Base-by-base conservation (phyloP, 1,140 invertebrate genomes). In the Temnothorax longispinosus region DNA sequence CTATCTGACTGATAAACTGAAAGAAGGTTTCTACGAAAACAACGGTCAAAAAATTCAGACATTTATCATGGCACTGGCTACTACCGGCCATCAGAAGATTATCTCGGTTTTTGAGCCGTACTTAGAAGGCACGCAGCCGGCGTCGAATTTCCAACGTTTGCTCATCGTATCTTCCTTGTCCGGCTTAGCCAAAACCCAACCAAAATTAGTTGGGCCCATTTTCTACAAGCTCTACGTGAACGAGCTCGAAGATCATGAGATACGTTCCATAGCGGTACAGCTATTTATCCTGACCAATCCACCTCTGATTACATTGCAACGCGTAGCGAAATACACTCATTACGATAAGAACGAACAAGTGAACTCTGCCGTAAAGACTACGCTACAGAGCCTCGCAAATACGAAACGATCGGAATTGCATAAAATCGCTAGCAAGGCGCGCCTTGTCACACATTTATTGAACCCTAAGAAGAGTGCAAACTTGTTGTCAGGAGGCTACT, bases 321-420 rank as follows among this genome's bases (percentile, higher is more conserved):
- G 95, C 54, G 97, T 98, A 96, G 97, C 97, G 64, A 90, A 96
- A 87, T 96, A 96, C 92, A 97, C 97, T 2, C 96, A 97, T 85
- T 92, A 95, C 54, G 97, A 98, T 88, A 94, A 93, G 1, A 96
- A 95, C 90, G 93, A 95, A 41, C 95, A 97, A 38, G 97, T 98
- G 0, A 96, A 96, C 78, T 95, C 96, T 60, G 96, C 95, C 3
- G 96, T 97, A 8, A 96, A 97, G 90, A 96, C 96, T 54, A 93
- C 94, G 18, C 96, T 98, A 58, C 75, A 94, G 91, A 93, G 90
- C 58, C 95, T 96, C 38, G 95, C 96, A 75, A n/a, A 94, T 41
- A 88, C 96, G 7, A 91, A 92, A 35, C 92, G 87, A 38, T 89
- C 93, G 3, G 93, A 95, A 41, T 93, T 88, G 77, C 80, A 85